These are phyloP conservation scores for Mormyrus hasselquistii DNA, from an alignment of 2,797 vertebrate genomes.

Conservation along the genomic window DNA sequence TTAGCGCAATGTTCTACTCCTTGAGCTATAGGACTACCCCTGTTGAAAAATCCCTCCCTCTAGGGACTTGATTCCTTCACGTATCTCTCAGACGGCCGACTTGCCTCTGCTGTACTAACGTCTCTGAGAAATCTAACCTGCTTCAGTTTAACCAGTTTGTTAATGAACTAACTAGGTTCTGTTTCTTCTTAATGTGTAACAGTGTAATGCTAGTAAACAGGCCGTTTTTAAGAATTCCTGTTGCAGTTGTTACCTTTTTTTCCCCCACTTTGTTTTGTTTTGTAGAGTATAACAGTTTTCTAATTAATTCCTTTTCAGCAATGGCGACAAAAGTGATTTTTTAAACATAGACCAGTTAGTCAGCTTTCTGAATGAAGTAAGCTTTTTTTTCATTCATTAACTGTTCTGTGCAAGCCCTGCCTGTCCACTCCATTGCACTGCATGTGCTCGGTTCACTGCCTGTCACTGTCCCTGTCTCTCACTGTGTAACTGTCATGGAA, in stretches of 20 bases:
- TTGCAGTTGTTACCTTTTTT: slow-evolving; percentile 40
- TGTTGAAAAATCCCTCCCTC: background rate
- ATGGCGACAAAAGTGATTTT: slow-evolving; percentile 99
- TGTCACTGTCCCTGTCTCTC: slow-evolving; percentile 28
- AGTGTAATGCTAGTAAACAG: slow-evolving; percentile 26
- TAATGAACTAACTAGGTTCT: slow-evolving; percentile 59
- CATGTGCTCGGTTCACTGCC: slow-evolving; percentile 53
- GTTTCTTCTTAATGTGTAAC: slow-evolving; percentile 15
- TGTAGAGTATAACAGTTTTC: slow-evolving; percentile 48
- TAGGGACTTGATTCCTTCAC: background rate
- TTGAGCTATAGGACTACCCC: background rate
- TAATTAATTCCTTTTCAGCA: slow-evolving; percentile 99
- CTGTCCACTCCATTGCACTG: slow-evolving; percentile 56
- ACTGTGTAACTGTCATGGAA: slow-evolving; percentile 49
- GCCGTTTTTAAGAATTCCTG: slow-evolving; percentile 22
- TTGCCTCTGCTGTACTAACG: slow-evolving; percentile 83
- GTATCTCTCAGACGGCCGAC: slow-evolving; percentile 42
- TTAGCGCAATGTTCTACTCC: background rate
- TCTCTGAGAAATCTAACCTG: slow-evolving; percentile 72
- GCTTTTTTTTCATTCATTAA: slow-evolving; percentile 98
- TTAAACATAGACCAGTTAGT: slow-evolving; percentile 99
- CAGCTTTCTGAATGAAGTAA: slow-evolving; percentile 99
- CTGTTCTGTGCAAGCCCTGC: slow-evolving; percentile 80
- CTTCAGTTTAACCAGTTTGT: slow-evolving; percentile 71
- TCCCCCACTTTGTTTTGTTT: slow-evolving; percentile 42